A percentile compares a stretch with the other conserved stretches of the same genome.
Evolutionary conservation across 2,113 vertebrate genomes (phyloP).

Genomic region (Gymnobelideus leadbeateri): DNA sequence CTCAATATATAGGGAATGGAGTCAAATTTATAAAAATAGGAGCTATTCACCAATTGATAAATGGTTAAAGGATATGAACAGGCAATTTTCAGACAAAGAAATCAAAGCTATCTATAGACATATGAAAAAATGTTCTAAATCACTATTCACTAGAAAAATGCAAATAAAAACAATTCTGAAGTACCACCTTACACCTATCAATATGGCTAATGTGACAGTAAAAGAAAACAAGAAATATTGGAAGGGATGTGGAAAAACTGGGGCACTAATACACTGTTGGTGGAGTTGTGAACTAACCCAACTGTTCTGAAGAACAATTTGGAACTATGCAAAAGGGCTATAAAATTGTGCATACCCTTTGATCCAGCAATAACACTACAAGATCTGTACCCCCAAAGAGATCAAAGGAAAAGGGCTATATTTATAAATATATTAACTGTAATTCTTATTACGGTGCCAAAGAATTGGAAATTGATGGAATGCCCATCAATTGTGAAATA

Average conservation of each 20-base stretch:
- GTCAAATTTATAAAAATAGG: too few relatives aligned
- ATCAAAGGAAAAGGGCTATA: neutral
- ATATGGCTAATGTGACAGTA: neutral
- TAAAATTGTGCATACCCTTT: neutral
- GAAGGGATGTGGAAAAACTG: neutral
- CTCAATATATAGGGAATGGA: too few relatives aligned
- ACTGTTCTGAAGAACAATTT: neutral
- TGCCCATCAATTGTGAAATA: neutral
- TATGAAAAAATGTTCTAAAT: too few relatives aligned
- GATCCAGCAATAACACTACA: neutral
- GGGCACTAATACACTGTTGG: neutral
- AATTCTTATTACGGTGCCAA: neutral
- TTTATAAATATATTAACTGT: neutral
- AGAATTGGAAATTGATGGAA: neutral
- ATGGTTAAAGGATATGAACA: too few relatives aligned
- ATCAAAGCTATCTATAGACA: too few relatives aligned
- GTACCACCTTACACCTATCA: neutral
- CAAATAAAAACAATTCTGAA: neutral
- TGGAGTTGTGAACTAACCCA: neutral
- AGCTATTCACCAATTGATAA: too few relatives aligned
- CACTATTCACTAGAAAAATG: too few relatives aligned
- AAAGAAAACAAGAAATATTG: neutral
- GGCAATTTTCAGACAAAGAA: too few relatives aligned
- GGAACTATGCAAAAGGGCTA: neutral
- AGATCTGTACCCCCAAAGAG: neutral